A percentile compares a stretch with the other conserved stretches of the same genome.
phyloP scores from a whole-genome alignment of 2,888 invertebrate species.

The Sepioteuthis lessoniana region DNA sequence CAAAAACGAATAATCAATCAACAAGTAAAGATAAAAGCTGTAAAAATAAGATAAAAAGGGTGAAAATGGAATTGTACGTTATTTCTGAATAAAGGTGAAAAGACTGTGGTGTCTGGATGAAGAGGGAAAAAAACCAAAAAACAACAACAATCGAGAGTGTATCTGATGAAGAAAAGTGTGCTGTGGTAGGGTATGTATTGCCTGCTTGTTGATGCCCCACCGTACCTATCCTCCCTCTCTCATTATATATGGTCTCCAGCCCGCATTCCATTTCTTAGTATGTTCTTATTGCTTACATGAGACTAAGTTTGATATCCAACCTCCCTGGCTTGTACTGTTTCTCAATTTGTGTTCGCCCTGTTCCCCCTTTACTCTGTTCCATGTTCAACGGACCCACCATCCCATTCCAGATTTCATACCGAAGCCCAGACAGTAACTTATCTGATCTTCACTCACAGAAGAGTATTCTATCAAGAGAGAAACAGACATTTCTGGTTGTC shows the following conservation, averaged over 20 bases:
- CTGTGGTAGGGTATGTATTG: neutral
- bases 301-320: neutral
- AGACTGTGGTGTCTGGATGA: no score
- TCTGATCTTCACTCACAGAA: neutral
- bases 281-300: neutral
- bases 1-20: no score
- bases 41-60: no score
- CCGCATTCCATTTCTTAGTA: neutral
- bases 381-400: neutral
- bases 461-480: neutral
- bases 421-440: neutral
- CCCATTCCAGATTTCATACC: neutral
- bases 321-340: neutral
- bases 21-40: no score
- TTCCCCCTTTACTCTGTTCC: neutral
- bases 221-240: neutral
- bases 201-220: neutral
- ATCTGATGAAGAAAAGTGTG: no score
- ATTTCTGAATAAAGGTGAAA: no score
- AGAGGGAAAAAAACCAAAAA: no score
- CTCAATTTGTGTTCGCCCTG: neutral
- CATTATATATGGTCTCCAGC: neutral
- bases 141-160: no score
- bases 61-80: no score
- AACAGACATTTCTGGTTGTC: slow-evolving; percentile 21